A percentile compares a stretch with the other conserved stretches of the same genome.
These are phyloP conservation scores for Hystrix brachyura DNA, from an alignment of 2,113 vertebrate genomes.

Conservation along the genomic window DNA sequence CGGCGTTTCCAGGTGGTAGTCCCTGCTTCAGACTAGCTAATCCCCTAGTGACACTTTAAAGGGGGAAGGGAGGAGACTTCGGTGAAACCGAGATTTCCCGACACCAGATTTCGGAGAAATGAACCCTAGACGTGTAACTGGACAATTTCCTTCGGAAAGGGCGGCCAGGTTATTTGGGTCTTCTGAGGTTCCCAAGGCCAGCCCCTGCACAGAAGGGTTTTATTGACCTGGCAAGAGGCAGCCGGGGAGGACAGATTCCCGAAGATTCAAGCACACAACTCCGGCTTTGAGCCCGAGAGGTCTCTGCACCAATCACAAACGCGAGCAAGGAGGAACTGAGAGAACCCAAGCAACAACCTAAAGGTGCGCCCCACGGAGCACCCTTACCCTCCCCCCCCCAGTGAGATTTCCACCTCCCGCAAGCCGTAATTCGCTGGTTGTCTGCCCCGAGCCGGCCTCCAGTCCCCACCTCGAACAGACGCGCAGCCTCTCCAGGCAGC, in stretches of 20 bases:
- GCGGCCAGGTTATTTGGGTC: background rate
- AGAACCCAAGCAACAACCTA: background rate
- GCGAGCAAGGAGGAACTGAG: background rate
- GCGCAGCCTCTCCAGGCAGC: rapidly evolving
- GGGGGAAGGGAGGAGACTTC: background rate
- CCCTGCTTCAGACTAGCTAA: background rate
- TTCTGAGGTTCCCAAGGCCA: background rate
- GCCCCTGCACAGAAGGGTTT: background rate
- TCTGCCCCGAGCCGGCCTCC: background rate
- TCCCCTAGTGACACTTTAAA: background rate
- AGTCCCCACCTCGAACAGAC: rapidly evolving
- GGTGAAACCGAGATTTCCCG: background rate
- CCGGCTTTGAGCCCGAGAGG: background rate
- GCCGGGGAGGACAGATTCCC: background rate
- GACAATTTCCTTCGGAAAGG: background rate
- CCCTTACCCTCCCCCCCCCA: rapidly evolving
- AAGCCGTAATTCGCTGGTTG: rapidly evolving
- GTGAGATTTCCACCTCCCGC: background rate
- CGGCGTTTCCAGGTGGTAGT: background rate
- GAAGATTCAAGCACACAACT: background rate
- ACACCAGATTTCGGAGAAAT: background rate
- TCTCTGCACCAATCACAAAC: background rate
- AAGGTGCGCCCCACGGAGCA: rapidly evolving
- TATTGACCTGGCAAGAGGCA: background rate
- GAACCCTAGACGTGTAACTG: background rate